phyloP scores from a whole-genome alignment of 2,888 invertebrate genomes.

The Drosophila koepferae region DNA sequence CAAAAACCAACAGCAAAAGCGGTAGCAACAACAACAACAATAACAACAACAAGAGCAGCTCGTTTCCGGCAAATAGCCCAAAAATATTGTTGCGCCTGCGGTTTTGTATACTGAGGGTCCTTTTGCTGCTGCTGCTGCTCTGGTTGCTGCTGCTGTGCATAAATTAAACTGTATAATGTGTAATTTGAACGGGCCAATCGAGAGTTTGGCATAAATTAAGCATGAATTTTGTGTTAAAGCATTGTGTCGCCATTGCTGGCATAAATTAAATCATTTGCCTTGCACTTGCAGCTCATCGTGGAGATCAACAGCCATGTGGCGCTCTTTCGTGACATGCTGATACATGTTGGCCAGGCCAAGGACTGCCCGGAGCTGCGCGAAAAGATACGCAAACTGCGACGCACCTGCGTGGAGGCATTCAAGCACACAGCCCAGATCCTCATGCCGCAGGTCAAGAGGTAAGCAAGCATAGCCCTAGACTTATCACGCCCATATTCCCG shows the following conservation, averaged over 20 bases:
- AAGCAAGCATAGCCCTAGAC: conserved; percentile 77
- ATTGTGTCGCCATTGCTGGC: conserved; percentile 30
- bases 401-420: conserved; percentile 94
- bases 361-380: conserved; percentile 95
- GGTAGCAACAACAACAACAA: conserved; percentile 12
- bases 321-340: conserved; percentile 93
- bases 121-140: conserved; percentile 10
- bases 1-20: conserved; percentile 23
- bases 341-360: conserved; percentile 94
- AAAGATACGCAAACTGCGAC: conserved; percentile 92
- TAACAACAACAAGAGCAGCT: conserved; percentile 14
- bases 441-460: conserved; percentile 94
- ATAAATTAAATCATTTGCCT: conserved; percentile 67
- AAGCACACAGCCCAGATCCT: conserved; percentile 92
- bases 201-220: conserved; percentile 57
- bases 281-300: conserved; percentile 91
- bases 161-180: conserved; percentile 68
- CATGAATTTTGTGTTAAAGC: conserved; percentile 21
- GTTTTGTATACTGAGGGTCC: conserved; percentile 28
- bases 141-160: conserved; percentile 37
- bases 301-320: conserved; percentile 96
- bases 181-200: conserved; percentile 60
- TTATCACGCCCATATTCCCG: conserved; percentile 6
- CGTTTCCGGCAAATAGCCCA: conserved; percentile 33
- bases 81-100: conserved; percentile 47